Evolutionary conservation across 2,797 vertebrate species (phyloP).

Genomic region (Lagocephalus sceleratus): DNA sequence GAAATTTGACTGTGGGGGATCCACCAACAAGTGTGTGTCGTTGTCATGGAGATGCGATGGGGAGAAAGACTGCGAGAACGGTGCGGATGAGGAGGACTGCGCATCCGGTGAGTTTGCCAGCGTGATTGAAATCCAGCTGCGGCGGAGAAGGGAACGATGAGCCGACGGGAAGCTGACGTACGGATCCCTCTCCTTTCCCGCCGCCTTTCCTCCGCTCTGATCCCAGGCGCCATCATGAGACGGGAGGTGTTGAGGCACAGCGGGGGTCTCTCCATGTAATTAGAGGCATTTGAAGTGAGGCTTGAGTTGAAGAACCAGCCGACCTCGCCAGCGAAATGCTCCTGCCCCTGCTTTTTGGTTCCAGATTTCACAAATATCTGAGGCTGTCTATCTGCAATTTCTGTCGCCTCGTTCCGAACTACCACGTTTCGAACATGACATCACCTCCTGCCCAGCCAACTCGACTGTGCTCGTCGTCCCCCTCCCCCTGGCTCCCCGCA

Average conservation of each 20-base stretch:
- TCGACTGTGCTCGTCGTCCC: not conserved
- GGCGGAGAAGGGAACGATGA: not conserved
- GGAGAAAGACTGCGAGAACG: slow-evolving; percentile 93
- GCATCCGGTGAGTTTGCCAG: slow-evolving; percentile 81
- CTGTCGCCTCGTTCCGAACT: not conserved
- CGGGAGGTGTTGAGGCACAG: slow-evolving; percentile 35
- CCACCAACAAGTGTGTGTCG: slow-evolving; percentile 91
- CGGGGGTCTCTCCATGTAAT: slow-evolving; percentile 24
- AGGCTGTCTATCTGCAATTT: slow-evolving; percentile 14
- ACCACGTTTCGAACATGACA: slow-evolving; percentile 31
- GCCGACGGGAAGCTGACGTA: slow-evolving; percentile 3
- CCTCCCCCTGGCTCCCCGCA: slow-evolving; percentile 36
- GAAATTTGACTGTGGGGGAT: slow-evolving; percentile 94
- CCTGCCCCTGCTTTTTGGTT: slow-evolving; percentile 41
- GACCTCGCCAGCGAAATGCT: slow-evolving; percentile 12
- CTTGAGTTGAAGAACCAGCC: slow-evolving; percentile 25
- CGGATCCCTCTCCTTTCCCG: slow-evolving; percentile 11
- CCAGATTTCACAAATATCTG: slow-evolving; percentile 15
- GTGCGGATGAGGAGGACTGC: slow-evolving; percentile 89
- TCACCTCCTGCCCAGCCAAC: slow-evolving; percentile 53
- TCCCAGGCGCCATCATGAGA: slow-evolving; percentile 23
- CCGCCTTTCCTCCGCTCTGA: slow-evolving; percentile 27
- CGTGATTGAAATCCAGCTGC: not conserved
- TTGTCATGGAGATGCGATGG: slow-evolving; percentile 93
- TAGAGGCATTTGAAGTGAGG: slow-evolving; percentile 35